These are phyloP conservation scores for Lates calcarifer DNA, from an alignment of 2,113 vertebrate genomes.

Conservation along the genomic window DNA sequence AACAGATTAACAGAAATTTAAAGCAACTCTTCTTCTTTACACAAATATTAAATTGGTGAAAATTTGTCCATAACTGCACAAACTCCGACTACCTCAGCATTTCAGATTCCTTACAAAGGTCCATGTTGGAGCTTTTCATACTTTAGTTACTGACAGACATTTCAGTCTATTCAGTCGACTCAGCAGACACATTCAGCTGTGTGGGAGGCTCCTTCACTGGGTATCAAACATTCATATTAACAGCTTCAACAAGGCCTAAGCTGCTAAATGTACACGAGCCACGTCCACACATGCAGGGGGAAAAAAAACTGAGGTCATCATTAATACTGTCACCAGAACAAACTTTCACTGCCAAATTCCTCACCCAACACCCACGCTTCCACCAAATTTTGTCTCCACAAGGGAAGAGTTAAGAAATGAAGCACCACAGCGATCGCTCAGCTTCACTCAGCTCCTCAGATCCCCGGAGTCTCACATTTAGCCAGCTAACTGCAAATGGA, in stretches of 20 bases:
- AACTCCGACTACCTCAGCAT: background rate
- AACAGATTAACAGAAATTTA: no score
- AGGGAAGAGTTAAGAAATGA: conserved; percentile 58
- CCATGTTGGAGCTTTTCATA: background rate
- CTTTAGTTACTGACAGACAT: background rate
- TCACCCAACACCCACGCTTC: conserved; percentile 7
- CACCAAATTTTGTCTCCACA: conserved; percentile 17
- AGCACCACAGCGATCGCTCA: conserved; percentile 41
- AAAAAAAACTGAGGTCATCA: background rate
- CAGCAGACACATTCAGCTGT: background rate
- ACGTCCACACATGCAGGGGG: background rate
- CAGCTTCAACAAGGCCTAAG: no score
- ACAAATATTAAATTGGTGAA: no score
- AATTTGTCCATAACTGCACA: no score
- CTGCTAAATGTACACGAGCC: background rate
- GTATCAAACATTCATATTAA: conserved; percentile 6
- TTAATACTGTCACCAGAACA: background rate
- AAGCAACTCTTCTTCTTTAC: no score
- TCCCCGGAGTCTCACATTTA: conserved; percentile 66
- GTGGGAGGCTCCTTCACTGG: background rate
- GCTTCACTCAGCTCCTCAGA: conserved; percentile 29
- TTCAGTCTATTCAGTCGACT: background rate
- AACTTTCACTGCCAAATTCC: background rate
- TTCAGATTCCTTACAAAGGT: background rate
- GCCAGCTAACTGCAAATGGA: conserved; percentile 78